Base-by-base conservation (phyloP, 2,113 vertebrate genomes). In the Oceanites oceanicus region DNA sequence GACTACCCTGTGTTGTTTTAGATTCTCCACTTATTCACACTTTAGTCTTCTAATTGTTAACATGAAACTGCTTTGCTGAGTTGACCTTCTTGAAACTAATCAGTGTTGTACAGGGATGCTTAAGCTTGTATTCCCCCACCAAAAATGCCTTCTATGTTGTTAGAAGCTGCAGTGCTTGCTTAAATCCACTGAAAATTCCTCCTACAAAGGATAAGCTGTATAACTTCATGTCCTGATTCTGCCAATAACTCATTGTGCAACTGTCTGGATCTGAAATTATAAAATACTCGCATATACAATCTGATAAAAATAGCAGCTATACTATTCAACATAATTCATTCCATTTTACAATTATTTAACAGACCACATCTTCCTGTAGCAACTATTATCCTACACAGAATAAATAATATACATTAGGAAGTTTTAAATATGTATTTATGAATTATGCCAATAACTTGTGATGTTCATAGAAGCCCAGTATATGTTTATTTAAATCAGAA, bases 171-270 rank as follows among this genome's bases (percentile, higher is more conserved):
- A 30, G 5, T 56, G 53, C 52, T 91, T 78, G 32, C 61, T 82
- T 84, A 90, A 90, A 90, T 67, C 25, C 44, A 61, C 23, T 26
- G 13, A 67, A 90, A 78, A 87, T 80, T 95, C 55, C 47, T 89
- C 13, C 47, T 81, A n/a, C 47, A 94, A 75, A 84, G 26, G 44
- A 81, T 77, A 94, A 92, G 7, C 42, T 87, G 36, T n/a, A 47
- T 36, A 81, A 80, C 29, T 85, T 81, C 42, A 72, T 3, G n/a
- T 63, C 44, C 93, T 81, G 29, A 95, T 91, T 97, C 55, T 87
- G 89, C 47, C 89, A 94, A 14, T 84, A 82, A 63, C 14, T 74
- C 56, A 75, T 71, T 89, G 73, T 89, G 75, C 32, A 68, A 61
- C 52, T 78, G 56, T 68, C 89, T 87, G 44, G 6, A 67, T 86